Evolutionary conservation across 1,140 invertebrate genomes (phyloP).

Genomic region (Papilio xuthus): DNA sequence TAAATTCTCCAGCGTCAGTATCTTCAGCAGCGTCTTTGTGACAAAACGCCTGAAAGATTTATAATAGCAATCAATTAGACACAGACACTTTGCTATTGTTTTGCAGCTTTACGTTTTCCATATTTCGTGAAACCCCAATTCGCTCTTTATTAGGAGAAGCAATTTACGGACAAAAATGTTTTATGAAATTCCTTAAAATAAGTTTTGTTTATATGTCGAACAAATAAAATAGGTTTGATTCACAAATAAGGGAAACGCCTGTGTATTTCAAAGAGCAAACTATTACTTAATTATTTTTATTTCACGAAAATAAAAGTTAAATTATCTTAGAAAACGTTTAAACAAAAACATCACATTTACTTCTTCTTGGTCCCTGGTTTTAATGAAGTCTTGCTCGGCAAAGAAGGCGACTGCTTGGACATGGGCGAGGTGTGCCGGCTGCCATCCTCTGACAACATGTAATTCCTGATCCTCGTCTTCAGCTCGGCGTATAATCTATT

Average conservation of each 20-base stretch:
- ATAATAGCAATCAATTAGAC: neutral
- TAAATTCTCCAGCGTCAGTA: neutral
- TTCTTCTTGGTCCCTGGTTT: slow-evolving; percentile 15
- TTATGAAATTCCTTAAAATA: neutral
- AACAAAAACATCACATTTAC: neutral
- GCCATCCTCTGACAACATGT: slow-evolving; percentile 43
- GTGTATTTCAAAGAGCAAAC: neutral
- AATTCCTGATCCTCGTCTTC: slow-evolving; percentile 50
- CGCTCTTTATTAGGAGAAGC: too few species aligned
- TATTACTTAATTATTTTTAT: neutral
- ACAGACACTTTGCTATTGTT: neutral
- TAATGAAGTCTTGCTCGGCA: slow-evolving; percentile 17
- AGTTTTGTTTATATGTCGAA: neutral
- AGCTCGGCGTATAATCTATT: slow-evolving; percentile 57
- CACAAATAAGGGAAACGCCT: neutral
- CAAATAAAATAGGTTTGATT: neutral
- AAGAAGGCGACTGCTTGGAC: slow-evolving; percentile 27
- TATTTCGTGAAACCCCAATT: too few species aligned
- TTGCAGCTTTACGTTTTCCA: neutral
- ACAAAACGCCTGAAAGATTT: slow-evolving; percentile 9
- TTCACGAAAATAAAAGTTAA: neutral
- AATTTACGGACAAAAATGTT: neutral
- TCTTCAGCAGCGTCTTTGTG: neutral
- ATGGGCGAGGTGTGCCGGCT: slow-evolving; percentile 43
- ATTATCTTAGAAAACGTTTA: neutral